Percentiles rank a stretch among this genome's conserved stretches.
Evolutionary conservation across 2,113 vertebrate genomes (phyloP).

Genomic region (Lepidiolamprologus cunningtoni): DNA sequence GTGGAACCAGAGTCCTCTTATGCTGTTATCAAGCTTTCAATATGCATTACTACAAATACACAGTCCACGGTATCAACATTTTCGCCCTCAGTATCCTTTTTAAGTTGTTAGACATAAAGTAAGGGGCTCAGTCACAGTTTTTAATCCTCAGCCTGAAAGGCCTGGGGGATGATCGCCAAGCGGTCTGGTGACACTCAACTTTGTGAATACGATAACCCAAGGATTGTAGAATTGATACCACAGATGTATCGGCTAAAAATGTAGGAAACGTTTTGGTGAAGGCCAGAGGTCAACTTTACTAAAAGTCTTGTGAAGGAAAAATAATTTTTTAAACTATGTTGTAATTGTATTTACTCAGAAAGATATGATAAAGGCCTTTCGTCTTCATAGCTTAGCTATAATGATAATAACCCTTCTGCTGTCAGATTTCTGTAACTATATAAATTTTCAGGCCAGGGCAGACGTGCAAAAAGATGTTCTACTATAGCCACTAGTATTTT

Average conservation of each 20-base stretch:
- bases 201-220: not conserved
- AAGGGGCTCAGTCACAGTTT: not conserved
- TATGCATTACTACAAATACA: conserved; percentile 79
- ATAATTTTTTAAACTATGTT: not conserved
- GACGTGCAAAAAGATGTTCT: not conserved
- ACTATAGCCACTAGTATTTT: not conserved
- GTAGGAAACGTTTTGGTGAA: not conserved
- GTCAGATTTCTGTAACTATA: fast-evolving
- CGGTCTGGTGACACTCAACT: not conserved
- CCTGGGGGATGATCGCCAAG: not conserved
- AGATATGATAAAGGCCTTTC: not conserved
- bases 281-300: not conserved
- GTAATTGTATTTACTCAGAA: not conserved
- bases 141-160: not conserved
- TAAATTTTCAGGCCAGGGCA: not conserved
- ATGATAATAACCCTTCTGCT: not conserved
- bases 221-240: not conserved
- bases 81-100: conserved; percentile 81
- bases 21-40: conserved; percentile 75
- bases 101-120: not conserved
- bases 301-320: not conserved
- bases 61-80: conserved; percentile 73
- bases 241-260: not conserved
- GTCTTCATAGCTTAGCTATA: not conserved
- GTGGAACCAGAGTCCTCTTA: conserved; percentile 61